A percentile compares a stretch with the other conserved stretches of the same genome.
These are phyloP conservation scores for Araneus ventricosus DNA, from an alignment of 1,140 invertebrate species.

Conservation along the genomic window DNA sequence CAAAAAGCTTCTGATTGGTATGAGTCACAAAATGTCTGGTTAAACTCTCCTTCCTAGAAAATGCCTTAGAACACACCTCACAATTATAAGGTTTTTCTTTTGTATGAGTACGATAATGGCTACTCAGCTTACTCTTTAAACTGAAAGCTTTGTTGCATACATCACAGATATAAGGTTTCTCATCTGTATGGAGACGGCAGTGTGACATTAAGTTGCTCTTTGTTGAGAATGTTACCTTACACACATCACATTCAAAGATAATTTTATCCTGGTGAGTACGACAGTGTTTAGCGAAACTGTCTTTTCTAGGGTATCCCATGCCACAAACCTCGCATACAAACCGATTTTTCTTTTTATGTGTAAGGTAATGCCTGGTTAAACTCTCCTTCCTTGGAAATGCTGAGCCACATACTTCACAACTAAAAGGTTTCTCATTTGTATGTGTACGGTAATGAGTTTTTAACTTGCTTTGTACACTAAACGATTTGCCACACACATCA, in stretches of 20 bases:
- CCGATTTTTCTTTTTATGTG: constrained; percentile 61
- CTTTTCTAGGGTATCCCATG: neutral
- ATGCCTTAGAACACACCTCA: neutral
- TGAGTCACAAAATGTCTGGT: neutral
- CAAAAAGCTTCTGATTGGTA: neutral
- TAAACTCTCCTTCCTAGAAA: neutral
- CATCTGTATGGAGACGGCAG: neutral
- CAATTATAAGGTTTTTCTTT: neutral
- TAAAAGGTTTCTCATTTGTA: constrained; percentile 45
- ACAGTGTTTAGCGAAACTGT: neutral
- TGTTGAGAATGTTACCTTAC: neutral
- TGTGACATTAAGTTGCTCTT: neutral
- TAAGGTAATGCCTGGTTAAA: constrained; percentile 5
- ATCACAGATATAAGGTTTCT: neutral
- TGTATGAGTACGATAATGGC: neutral
- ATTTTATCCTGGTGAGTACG: neutral
- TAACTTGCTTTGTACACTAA: neutral
- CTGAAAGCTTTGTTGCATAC: neutral
- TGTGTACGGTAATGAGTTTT: constrained; percentile 30
- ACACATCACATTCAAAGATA: neutral
- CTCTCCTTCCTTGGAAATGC: neutral
- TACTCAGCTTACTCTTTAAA: neutral
- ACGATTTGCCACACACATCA: constrained; percentile 41
- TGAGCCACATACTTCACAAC: constrained; percentile 27
- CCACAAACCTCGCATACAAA: constrained; percentile 54